These are phyloP conservation scores for Lutjanus erythropterus DNA, from an alignment of 2,113 vertebrate genomes.

Conservation along the genomic window DNA sequence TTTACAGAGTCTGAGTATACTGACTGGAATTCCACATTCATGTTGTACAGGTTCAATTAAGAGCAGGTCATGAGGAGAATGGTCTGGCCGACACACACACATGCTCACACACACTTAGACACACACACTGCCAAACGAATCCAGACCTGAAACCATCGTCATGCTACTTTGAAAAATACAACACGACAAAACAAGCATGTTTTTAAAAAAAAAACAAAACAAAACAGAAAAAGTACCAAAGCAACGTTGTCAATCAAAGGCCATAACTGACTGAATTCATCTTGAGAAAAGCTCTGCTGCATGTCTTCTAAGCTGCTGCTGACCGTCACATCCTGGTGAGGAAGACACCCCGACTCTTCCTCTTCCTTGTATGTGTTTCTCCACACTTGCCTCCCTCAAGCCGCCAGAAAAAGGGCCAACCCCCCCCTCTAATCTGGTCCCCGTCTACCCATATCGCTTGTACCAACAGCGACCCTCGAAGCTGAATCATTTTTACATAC, in stretches of 20 bases:
- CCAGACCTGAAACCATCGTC: conserved; percentile 61
- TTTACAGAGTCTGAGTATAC: conserved; percentile 63
- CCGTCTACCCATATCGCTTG: conserved; percentile 41
- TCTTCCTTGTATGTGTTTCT: conserved; percentile 6
- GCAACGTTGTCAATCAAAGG: conserved; percentile 68
- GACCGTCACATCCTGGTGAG: conserved; percentile 25
- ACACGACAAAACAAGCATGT: conserved; percentile 57
- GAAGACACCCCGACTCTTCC: conserved; percentile 31
- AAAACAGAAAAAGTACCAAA: conserved; percentile 74
- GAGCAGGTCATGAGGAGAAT: conserved; percentile 46
- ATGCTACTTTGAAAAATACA: conserved; percentile 70
- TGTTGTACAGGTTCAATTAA: conserved; percentile 52
- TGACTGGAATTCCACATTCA: conserved; percentile 77
- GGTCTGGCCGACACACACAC: conserved; percentile 31
- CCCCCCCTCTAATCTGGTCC: conserved; percentile 34
- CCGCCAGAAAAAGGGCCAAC: conserved; percentile 21
- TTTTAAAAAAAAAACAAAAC: conserved; percentile 17
- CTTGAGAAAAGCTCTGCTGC: conserved; percentile 62
- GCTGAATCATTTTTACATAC: conserved; percentile 71
- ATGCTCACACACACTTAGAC: background rate
- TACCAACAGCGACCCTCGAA: conserved; percentile 67
- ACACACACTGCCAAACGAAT: conserved; percentile 35
- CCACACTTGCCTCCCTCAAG: conserved; percentile 9
- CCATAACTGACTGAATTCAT: conserved; percentile 63
- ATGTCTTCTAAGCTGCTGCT: conserved; percentile 54